phyloP scores from a whole-genome alignment of 2,797 vertebrate species.

The Bradypus variegatus region DNA sequence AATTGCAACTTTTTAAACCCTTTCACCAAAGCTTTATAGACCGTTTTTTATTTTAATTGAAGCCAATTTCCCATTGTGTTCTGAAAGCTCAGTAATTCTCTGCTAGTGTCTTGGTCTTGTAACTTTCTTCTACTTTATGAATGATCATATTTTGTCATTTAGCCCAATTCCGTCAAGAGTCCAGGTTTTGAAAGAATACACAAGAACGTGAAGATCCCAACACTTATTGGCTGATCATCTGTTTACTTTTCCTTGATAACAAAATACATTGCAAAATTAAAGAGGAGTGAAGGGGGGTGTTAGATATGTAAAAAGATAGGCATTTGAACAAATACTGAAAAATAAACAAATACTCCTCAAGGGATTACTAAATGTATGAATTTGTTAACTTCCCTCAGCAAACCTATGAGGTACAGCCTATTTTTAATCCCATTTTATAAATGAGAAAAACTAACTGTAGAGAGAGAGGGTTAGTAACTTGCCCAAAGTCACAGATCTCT shows the following conservation, averaged over 20 bases:
- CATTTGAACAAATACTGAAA: background rate
- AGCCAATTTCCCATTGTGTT: background rate
- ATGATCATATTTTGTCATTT: background rate
- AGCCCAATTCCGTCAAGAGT: background rate
- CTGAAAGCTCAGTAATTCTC: background rate
- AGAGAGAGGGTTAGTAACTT: background rate
- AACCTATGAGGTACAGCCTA: background rate
- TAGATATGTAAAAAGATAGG: background rate
- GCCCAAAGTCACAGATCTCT: background rate
- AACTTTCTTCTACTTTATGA: background rate
- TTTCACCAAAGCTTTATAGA: background rate
- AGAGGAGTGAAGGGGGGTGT: background rate
- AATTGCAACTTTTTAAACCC: background rate
- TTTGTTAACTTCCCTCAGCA: background rate
- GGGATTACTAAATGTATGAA: background rate
- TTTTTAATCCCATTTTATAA: background rate
- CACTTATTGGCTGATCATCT: background rate
- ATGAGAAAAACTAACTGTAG: background rate
- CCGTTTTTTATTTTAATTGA: no score
- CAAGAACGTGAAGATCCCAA: background rate
- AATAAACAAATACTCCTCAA: background rate
- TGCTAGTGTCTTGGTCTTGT: background rate
- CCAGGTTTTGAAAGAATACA: slow-evolving; percentile 12
- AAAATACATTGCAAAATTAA: background rate
- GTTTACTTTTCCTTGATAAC: background rate